Base-by-base conservation (phyloP, 1,140 invertebrate genomes). In the Mamestra configurata region DNA sequence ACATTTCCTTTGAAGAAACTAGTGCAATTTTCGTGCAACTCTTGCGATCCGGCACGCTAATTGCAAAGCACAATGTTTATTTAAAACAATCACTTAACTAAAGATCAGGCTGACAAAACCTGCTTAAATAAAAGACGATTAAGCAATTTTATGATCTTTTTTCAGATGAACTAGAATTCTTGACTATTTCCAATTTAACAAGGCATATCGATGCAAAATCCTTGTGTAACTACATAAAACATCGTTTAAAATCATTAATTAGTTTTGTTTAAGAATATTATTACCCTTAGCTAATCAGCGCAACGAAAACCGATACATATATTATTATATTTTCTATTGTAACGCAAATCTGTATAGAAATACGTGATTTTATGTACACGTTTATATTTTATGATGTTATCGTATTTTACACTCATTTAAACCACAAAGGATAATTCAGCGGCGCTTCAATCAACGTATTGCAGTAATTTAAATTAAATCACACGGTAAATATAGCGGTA, bases 351-450 rank as follows among this genome's bases (percentile, higher is more conserved):
- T 15, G 27, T 24, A 59, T 15, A 59, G 24, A 80, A 75, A 72
- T 53, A 18, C 73, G 70, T 79, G 68, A 80, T 46, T 6, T 51
- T 55, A 20, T 53, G 27, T 64, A 37, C 15, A 59, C 4, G 24
- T 20, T 37, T 10, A 10, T 3, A n/a, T 37, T 64, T 64, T 64
- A 64, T n/a, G 59, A 64, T 37, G 59, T 20, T 37, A 37, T 64
- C 15, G 24, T 35, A 18, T 37, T 64, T 64, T 37, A 64, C 31
- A 7, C 27, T 31, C n/a, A 64, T 37, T 15, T 8, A 8, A 64
- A 37, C 59, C 59, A 64, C 59, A 64, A 64, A 59, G 7, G n/a
- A 6, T 37, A 64, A 18, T 64, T 64, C 11, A 31, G 24, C 4
- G 6, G 5, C 55, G 13, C 24, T 31, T 59, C 22, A 55, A 55